These are phyloP conservation scores for Pseudomugil tenellus DNA, from an alignment of 2,797 vertebrate genomes.

Conservation along the genomic window DNA sequence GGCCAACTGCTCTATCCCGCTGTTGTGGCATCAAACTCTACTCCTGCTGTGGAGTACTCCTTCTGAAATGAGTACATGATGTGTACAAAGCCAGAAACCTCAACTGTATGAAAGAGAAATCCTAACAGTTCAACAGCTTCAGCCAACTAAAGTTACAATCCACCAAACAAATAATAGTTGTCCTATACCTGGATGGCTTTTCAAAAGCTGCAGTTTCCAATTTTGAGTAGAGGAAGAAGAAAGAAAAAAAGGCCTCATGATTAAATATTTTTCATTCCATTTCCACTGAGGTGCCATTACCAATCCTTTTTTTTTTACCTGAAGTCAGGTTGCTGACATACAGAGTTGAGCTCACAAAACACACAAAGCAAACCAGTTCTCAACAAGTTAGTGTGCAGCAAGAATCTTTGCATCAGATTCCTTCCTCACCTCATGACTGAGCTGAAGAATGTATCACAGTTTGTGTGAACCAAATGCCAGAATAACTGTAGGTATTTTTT, in stretches of 20 bases:
- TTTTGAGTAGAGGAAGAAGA: neutral
- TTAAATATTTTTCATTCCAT: neutral
- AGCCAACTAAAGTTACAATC: neutral
- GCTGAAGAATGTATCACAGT: neutral
- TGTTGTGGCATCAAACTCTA: constrained; percentile 22
- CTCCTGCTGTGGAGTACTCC: neutral
- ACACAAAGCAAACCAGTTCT: neutral
- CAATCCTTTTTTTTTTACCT: neutral
- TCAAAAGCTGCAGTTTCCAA: neutral
- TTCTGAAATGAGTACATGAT: neutral
- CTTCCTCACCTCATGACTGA: neutral
- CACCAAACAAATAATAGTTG: constrained; percentile 5
- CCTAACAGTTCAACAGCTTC: neutral
- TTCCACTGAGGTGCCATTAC: neutral
- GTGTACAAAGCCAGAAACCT: neutral
- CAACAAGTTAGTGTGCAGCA: too few species aligned
- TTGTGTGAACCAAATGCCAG: neutral
- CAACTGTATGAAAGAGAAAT: neutral
- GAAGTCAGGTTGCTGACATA: neutral
- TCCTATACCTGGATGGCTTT: neutral
- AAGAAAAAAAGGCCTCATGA: neutral
- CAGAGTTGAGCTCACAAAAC: neutral
- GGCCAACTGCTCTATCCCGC: constrained; percentile 27
- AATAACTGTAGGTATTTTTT: neutral
- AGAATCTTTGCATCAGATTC: too few species aligned